Conservation (phyloP, 2,888 invertebrate genomes). For the Drosophila algonquin region DNA sequence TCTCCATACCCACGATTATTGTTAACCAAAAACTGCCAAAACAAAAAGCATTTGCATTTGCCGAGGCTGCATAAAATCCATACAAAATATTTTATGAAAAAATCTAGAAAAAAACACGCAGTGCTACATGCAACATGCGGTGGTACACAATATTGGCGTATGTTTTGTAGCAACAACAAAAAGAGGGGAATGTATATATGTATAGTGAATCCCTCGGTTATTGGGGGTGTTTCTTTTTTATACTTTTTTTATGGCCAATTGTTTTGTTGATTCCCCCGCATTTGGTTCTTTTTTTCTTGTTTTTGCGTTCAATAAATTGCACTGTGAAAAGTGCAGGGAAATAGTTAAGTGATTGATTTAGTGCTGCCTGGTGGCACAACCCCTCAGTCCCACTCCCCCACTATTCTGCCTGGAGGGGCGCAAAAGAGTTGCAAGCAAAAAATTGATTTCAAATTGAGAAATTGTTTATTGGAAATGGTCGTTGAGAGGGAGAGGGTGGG, state of each 20-base stretch:
- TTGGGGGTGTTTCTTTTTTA: constrained; percentile 12
- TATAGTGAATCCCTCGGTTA: neutral
- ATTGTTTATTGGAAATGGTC: constrained; percentile 22
- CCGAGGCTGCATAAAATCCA: constrained; percentile 40
- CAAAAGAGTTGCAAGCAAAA: constrained; percentile 29
- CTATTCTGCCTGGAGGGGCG: constrained; percentile 19
- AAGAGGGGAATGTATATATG: constrained; percentile 2
- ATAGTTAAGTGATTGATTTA: constrained; percentile 70
- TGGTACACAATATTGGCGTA: constrained; percentile 43
- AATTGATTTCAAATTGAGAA: constrained; percentile 50
- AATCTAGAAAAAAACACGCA: constrained; percentile 4
- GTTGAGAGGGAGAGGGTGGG: neutral
- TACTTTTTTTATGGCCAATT: constrained; percentile 43
- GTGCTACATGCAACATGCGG: constrained; percentile 26
- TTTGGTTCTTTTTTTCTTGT: constrained; percentile 19
- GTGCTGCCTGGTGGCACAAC: constrained; percentile 28
- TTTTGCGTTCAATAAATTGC: constrained; percentile 44
- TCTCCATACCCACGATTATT: constrained; percentile 32
- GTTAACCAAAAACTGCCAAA: constrained; percentile 42
- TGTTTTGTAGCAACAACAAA: constrained; percentile 24
- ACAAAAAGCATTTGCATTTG: constrained; percentile 11
- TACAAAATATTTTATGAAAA: constrained; percentile 6
- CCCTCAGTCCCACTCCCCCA: neutral
- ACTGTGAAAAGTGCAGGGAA: constrained; percentile 45
- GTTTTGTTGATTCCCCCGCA: constrained; percentile 41